Conservation (phyloP, 2,797 vertebrate genomes). For the Alauda arvensis region DNA sequence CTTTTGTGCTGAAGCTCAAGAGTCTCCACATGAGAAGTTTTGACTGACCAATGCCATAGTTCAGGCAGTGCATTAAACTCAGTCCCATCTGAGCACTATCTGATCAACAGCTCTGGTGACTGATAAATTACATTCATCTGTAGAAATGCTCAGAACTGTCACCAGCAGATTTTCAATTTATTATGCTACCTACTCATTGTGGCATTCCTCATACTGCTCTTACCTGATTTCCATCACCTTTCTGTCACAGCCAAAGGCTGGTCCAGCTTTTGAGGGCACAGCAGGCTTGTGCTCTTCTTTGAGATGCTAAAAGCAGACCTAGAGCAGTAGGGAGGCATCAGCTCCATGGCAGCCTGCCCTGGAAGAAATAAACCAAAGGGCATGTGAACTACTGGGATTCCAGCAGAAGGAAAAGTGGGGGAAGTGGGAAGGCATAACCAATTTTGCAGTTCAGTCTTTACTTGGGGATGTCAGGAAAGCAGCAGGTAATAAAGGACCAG, state of each 20-base stretch:
- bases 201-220: background rate
- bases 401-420: constrained; percentile 68
- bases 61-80: background rate
- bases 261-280: background rate
- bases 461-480: background rate
- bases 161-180: background rate
- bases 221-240: background rate
- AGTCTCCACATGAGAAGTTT: background rate
- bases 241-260: background rate
- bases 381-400: constrained; percentile 69
- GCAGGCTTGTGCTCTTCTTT: background rate
- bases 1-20: background rate
- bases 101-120: background rate
- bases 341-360: constrained; percentile 53
- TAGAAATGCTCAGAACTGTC: background rate
- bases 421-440: constrained; percentile 72
- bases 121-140: background rate
- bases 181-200: background rate
- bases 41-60: background rate
- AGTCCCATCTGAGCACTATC: background rate
- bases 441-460: background rate
- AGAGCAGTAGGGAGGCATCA: constrained; percentile 56
- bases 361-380: constrained; percentile 60
- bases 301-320: constrained; percentile 71
- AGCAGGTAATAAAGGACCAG: background rate